Conservation (phyloP, 2,888 invertebrate species). For the Nematopogon swammerdamellus region DNA sequence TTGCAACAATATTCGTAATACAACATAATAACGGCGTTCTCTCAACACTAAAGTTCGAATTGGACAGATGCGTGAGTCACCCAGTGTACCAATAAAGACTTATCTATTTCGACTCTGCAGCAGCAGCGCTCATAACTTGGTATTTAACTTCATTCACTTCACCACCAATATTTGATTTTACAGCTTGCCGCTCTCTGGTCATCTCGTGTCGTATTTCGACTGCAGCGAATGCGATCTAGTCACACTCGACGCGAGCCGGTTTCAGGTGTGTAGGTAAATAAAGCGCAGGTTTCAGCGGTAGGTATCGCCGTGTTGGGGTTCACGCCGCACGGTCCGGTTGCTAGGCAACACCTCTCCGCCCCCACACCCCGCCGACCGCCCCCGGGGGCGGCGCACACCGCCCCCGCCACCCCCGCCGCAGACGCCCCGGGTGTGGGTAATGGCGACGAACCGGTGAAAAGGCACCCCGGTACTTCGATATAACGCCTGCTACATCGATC, state of each 20-base stretch:
- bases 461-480: slow-evolving; percentile 2
- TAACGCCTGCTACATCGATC: background rate
- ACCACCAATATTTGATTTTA: background rate
- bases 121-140: too few species aligned
- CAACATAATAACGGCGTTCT: too few species aligned
- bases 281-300: background rate
- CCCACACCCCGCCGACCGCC: slow-evolving; percentile 1
- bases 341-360: slow-evolving; percentile 8
- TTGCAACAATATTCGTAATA: too few species aligned
- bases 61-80: too few species aligned
- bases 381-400: slow-evolving; percentile 1
- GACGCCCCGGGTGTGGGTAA: slow-evolving; percentile 7
- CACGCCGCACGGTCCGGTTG: slow-evolving; percentile 7
- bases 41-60: too few species aligned
- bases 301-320: slow-evolving; percentile 12
- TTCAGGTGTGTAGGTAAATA: background rate
- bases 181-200: background rate
- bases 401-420: slow-evolving; percentile 5
- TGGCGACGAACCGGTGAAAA: slow-evolving; percentile 6
- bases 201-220: too few species aligned
- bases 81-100: too few species aligned
- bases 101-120: too few species aligned
- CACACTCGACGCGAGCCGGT: background rate
- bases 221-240: too few species aligned
- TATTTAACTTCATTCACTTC: background rate